These are phyloP conservation scores for Nephrocerus scutellatus DNA, from an alignment of 2,888 invertebrate genomes.

Conservation along the genomic window DNA sequence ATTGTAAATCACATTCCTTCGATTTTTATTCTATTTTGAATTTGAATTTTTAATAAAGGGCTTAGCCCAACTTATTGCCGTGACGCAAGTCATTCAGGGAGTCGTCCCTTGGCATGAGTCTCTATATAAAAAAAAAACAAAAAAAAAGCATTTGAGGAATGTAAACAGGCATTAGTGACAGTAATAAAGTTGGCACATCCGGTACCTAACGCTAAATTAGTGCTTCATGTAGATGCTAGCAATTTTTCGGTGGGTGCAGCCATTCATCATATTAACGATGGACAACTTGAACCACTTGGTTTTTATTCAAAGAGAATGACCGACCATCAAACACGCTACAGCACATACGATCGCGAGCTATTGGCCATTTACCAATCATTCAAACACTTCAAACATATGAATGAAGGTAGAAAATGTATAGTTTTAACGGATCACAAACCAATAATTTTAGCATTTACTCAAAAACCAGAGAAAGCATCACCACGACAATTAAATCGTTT, in stretches of 20 bases:
- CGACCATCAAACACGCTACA: constrained; percentile 11
- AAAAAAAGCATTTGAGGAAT: too few species aligned
- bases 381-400: constrained; percentile 15
- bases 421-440: constrained; percentile 10
- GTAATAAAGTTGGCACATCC: too few species aligned
- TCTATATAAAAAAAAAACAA: too few species aligned
- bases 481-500: constrained; percentile 4
- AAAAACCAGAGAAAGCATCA: constrained; percentile 6
- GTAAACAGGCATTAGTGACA: too few species aligned
- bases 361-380: constrained; percentile 14
- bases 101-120: too few species aligned
- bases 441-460: constrained; percentile 3
- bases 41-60: too few species aligned
- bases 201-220: neutral
- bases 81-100: too few species aligned
- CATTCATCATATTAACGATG: too few species aligned
- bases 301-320: constrained; percentile 14
- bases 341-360: constrained; percentile 18
- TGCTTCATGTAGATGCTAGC: neutral
- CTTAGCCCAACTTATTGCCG: too few species aligned
- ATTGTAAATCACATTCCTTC: too few species aligned
- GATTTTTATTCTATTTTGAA: too few species aligned
- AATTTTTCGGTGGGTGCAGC: too few species aligned
- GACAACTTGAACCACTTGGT: constrained; percentile 10
- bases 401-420: constrained; percentile 7